These are phyloP conservation scores for Botrylloides violaceus DNA, from an alignment of 23 tunicate genomes.

Conservation along the genomic window DNA sequence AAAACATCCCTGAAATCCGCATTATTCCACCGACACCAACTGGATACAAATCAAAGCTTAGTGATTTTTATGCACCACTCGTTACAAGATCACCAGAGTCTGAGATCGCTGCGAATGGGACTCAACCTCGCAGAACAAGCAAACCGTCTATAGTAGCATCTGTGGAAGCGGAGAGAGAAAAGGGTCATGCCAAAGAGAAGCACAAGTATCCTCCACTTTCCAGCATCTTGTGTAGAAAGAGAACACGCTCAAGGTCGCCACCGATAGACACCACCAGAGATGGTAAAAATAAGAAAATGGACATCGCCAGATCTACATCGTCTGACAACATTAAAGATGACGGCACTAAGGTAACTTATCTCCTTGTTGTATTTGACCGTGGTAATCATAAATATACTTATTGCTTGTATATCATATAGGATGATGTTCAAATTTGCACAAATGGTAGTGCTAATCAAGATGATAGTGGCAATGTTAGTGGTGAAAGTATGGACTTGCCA, in stretches of 20 bases:
- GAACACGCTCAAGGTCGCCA: neutral
- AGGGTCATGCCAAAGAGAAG: neutral
- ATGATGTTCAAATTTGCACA: too few species aligned
- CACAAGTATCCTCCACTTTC: neutral
- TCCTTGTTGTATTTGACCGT: too few species aligned
- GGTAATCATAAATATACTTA: too few species aligned
- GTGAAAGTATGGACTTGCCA: too few species aligned
- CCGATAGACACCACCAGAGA: neutral
- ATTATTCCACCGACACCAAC: neutral
- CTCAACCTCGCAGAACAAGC: too few species aligned
- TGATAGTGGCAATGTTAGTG: too few species aligned
- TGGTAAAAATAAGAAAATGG: too few species aligned
- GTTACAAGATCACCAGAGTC: neutral
- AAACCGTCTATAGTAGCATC: neutral
- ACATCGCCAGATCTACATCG: too few species aligned
- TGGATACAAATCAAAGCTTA: neutral
- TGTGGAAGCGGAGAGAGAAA: neutral
- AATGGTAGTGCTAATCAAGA: too few species aligned
- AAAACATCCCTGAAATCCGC: neutral
- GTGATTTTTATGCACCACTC: neutral
- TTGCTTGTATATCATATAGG: too few species aligned
- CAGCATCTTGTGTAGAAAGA: neutral
- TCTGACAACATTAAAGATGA: too few species aligned
- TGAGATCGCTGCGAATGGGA: neutral
- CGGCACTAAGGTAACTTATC: too few species aligned